Conservation (phyloP, 2,888 invertebrate species). For the Strigamia transsilvanica region DNA sequence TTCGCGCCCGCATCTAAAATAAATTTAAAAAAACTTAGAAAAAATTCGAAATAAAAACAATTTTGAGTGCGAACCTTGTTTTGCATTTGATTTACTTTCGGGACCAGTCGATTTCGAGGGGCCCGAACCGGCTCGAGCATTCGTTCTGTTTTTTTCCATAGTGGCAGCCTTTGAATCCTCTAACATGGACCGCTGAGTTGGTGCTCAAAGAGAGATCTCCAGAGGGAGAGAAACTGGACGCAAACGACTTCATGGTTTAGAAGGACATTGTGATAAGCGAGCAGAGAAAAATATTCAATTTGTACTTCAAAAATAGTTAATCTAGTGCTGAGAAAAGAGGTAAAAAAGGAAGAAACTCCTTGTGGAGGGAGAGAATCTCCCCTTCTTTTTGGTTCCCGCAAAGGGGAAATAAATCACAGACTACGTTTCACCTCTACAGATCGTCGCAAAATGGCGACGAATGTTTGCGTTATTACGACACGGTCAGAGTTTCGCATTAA, state of each 20-base stretch:
- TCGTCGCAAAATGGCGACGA: constrained; percentile 53
- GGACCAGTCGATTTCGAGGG: not conserved
- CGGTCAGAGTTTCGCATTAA: not conserved
- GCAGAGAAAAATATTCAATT: not conserved
- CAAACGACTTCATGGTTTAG: constrained; percentile 52
- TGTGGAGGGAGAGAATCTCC: not conserved
- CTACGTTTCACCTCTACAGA: not conserved
- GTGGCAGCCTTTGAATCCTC: constrained; percentile 18
- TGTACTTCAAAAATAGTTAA: not conserved
- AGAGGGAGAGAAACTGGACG: constrained; percentile 43
- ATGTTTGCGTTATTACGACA: too few relatives aligned
- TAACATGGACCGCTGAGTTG: constrained; percentile 43
- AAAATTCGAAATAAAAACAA: too few relatives aligned
- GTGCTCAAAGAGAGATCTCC: not conserved
- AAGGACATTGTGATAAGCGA: constrained; percentile 50
- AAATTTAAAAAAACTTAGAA: not conserved
- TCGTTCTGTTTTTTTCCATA: constrained; percentile 51
- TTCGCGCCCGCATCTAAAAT: constrained; percentile 33
- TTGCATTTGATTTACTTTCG: constrained; percentile 12
- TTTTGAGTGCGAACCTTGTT: constrained; percentile 1
- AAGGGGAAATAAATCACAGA: constrained; percentile 24
- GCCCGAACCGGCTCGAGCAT: constrained; percentile 17
- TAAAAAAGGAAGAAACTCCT: constrained; percentile 5
- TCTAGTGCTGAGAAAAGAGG: not conserved
- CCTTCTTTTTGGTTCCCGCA: not conserved